These are phyloP conservation scores for Psittacula cyanocephala DNA, from an alignment of 2,113 vertebrate genomes.

Conservation along the genomic window DNA sequence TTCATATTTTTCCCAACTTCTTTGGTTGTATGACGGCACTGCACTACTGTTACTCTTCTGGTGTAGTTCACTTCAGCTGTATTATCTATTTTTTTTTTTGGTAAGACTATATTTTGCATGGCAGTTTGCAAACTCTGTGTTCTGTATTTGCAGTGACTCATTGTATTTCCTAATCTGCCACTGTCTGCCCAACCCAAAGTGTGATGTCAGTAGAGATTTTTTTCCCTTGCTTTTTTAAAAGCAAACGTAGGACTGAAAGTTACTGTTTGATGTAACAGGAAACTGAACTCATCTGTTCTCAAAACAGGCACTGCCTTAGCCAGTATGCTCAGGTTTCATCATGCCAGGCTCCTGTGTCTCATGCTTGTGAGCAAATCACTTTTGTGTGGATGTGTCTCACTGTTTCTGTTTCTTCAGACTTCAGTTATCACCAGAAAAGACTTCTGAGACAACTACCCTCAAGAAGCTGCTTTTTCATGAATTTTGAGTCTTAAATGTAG, in stretches of 20 bases:
- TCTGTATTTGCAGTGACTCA: slow-evolving; percentile 50
- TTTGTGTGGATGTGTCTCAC: not conserved
- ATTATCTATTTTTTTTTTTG: not conserved
- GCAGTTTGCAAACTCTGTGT: not conserved
- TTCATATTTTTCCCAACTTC: not conserved
- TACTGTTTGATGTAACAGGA: slow-evolving; percentile 59
- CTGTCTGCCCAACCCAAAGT: slow-evolving; percentile 28
- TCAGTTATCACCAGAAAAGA: not conserved
- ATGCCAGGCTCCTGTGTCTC: not conserved
- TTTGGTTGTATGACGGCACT: not conserved
- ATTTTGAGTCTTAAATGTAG: not conserved
- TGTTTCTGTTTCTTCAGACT: not conserved
- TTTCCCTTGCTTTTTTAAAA: not conserved
- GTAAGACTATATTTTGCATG: not conserved
- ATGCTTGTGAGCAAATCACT: not conserved
- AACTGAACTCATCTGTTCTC: slow-evolving; percentile 52
- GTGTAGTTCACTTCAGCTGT: not conserved
- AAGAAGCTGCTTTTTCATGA: not conserved
- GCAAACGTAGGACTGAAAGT: slow-evolving; percentile 19
- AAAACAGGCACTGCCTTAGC: not conserved
- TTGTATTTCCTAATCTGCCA: slow-evolving; percentile 44
- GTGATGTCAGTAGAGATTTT: slow-evolving; percentile 47
- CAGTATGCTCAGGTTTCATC: not conserved
- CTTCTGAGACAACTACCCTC: not conserved
- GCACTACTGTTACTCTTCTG: not conserved